phyloP scores from a whole-genome alignment of 37 sponge, comb jelly and placozoan species.

The Cliona cf. orientalis region DNA sequence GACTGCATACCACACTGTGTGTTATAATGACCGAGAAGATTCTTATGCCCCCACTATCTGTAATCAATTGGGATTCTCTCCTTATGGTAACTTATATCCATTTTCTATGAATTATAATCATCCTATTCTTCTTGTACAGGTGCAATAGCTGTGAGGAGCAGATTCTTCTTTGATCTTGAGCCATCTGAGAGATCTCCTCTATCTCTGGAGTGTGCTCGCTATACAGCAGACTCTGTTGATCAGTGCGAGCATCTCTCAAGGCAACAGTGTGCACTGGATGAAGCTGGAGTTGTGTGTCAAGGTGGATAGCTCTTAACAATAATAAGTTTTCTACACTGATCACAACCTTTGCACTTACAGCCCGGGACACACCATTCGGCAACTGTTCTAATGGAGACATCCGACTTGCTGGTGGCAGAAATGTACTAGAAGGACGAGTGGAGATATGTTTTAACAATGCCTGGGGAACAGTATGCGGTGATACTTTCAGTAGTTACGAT shows the following conservation, averaged over 20 bases:
- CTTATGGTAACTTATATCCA: constrained; percentile 20
- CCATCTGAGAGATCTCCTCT: background rate
- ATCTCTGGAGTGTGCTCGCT: background rate
- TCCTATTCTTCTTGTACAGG: background rate
- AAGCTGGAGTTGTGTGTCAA: constrained; percentile 24
- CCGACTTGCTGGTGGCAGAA: constrained; percentile 31
- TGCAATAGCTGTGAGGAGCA: constrained; percentile 11
- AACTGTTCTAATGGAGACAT: constrained; percentile 29
- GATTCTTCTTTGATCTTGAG: constrained; percentile 9
- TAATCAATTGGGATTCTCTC: constrained; percentile 50
- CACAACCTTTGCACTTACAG: too few species aligned
- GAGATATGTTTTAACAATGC: constrained; percentile 51
- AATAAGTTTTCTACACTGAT: too few species aligned
- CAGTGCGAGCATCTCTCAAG: background rate
- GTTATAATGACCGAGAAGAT: constrained; percentile 32
- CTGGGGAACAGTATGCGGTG: constrained; percentile 69
- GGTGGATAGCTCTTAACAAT: background rate
- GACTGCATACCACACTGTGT: constrained; percentile 23
- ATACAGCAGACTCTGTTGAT: background rate
- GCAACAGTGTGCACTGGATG: constrained; percentile 6
- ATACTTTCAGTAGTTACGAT: constrained; percentile 34
- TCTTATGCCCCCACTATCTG: constrained; percentile 43
- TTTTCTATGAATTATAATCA: too few species aligned
- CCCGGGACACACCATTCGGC: too few species aligned
- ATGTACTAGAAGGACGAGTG: constrained; percentile 22